Percentiles rank a stretch among this genome's conserved stretches.
phyloP scores from a whole-genome alignment of 2,797 vertebrate genomes.

The Setipinna tenuifilis region DNA sequence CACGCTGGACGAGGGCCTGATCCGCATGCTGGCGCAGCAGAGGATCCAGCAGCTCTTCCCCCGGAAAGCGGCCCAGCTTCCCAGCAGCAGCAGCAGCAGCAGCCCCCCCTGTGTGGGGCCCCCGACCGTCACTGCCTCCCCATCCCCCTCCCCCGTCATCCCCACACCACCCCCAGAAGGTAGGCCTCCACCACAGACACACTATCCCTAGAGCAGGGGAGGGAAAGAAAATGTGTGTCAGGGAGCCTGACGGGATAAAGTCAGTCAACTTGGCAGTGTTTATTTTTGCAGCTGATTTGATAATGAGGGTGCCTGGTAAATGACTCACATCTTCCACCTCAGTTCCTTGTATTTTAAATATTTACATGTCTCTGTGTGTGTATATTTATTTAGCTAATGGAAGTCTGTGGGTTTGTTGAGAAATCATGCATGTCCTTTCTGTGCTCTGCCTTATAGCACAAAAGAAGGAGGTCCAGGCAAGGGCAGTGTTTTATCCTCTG shows the following conservation, averaged over 20 bases:
- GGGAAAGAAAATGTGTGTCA: neutral
- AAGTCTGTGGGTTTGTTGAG: neutral
- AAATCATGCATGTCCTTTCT: neutral
- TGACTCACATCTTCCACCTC: no score
- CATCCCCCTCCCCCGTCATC: neutral
- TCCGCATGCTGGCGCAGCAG: constrained; percentile 96
- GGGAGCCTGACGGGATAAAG: neutral
- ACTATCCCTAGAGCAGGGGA: neutral
- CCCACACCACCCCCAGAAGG: neutral
- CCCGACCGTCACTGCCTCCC: neutral
- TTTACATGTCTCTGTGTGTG: neutral
- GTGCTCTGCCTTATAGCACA: constrained; percentile 75
- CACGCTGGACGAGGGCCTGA: constrained; percentile 90
- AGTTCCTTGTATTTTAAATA: neutral
- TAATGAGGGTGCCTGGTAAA: no score
- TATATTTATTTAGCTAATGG: neutral
- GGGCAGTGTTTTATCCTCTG: constrained; percentile 85
- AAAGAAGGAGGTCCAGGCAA: constrained; percentile 82
- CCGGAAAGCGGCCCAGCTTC: constrained; percentile 79
- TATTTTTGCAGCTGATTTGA: no score
- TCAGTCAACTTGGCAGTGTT: neutral
- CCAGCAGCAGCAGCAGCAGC: constrained; percentile 74
- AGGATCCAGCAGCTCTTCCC: constrained; percentile 98
- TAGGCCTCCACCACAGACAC: neutral
- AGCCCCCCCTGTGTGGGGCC: constrained; percentile 64